Percentiles rank a stretch among this genome's conserved stretches.
These are phyloP conservation scores for Hippolais icterina DNA, from an alignment of 2,113 vertebrate genomes.

Conservation along the genomic window DNA sequence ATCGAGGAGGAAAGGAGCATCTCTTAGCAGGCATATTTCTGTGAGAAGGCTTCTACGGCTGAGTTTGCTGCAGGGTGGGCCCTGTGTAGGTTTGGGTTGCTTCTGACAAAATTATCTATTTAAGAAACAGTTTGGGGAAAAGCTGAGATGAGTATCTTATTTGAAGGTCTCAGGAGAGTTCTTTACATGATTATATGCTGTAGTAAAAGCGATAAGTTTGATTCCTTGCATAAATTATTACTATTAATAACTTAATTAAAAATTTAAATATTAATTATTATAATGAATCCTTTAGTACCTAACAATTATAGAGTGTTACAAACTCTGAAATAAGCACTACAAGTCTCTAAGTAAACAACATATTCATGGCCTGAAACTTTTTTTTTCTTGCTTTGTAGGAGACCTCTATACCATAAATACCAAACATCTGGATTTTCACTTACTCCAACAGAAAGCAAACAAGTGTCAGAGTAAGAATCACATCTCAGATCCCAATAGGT, in stretches of 20 bases:
- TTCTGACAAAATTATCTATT: neutral
- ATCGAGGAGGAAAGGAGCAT: neutral
- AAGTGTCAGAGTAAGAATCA: neutral
- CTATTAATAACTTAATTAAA: conserved; percentile 25
- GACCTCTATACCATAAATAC: neutral
- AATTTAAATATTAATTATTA: conserved; percentile 17
- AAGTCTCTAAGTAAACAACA: conserved; percentile 14
- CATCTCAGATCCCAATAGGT: neutral
- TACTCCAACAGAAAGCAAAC: neutral
- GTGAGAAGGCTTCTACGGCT: neutral
- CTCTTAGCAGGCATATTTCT: neutral
- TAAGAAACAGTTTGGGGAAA: neutral
- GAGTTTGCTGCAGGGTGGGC: neutral
- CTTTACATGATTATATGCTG: neutral
- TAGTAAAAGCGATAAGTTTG: neutral
- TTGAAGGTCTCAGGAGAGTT: neutral
- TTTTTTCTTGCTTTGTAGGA: neutral
- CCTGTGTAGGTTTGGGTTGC: neutral
- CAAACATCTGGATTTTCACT: neutral
- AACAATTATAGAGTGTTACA: conserved; percentile 6
- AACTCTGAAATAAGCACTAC: conserved; percentile 29
- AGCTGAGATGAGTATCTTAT: neutral
- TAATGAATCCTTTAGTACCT: conserved; percentile 30
- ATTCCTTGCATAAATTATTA: conserved; percentile 35
- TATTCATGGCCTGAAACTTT: neutral